These are phyloP conservation scores for Brienomyrus longianalis DNA, from an alignment of 2,113 vertebrate species.

Conservation along the genomic window DNA sequence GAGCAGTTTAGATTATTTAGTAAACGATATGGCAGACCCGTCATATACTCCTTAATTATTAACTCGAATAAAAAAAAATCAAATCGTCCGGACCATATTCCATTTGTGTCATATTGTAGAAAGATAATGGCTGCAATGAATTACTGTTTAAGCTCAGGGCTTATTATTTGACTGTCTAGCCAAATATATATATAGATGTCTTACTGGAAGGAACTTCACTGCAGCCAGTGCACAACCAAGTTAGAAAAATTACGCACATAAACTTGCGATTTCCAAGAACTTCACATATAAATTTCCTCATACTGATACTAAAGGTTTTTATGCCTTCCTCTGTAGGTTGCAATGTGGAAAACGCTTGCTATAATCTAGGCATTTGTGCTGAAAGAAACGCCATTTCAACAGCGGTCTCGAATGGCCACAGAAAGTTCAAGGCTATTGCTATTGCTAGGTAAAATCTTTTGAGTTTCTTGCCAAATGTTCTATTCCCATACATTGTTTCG, in stretches of 20 bases:
- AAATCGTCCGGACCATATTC: background rate
- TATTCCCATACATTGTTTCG: background rate
- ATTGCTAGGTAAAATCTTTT: slow-evolving; percentile 66
- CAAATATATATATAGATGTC: background rate
- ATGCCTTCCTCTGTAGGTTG: slow-evolving; percentile 62
- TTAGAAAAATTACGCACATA: background rate
- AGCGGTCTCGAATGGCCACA: slow-evolving; percentile 77
- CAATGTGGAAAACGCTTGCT: slow-evolving; percentile 80
- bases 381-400: slow-evolving; percentile 77
- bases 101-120: background rate
- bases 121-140: background rate
- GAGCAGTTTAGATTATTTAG: background rate
- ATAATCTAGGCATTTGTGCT: slow-evolving; percentile 73
- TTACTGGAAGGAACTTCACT: background rate
- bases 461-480: background rate
- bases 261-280: background rate
- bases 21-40: background rate
- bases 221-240: background rate
- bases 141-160: background rate
- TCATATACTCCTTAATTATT: background rate
- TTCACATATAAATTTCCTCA: background rate
- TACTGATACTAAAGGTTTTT: background rate
- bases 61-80: background rate
- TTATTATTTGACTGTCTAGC: background rate
- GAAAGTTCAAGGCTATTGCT: slow-evolving; percentile 77